These are phyloP conservation scores for Parasteatoda lunata DNA, from an alignment of 2,888 invertebrate genomes.

Conservation along the genomic window DNA sequence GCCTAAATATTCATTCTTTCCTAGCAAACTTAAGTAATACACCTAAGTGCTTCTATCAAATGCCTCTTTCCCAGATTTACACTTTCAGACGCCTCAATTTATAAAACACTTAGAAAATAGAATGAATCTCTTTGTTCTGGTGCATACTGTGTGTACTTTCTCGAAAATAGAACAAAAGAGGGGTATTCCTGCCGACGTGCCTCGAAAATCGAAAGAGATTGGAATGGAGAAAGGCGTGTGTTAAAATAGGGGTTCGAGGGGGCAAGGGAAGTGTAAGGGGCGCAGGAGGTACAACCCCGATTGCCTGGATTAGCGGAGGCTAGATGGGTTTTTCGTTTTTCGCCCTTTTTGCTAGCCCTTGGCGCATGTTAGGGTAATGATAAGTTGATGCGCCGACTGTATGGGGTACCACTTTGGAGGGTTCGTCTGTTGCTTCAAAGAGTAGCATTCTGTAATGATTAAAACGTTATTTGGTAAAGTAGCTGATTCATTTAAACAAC, in stretches of 20 bases:
- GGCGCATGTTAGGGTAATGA: constrained; percentile 55
- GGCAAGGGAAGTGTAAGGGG: constrained; percentile 18
- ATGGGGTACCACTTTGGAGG: constrained; percentile 17
- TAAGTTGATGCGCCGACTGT: constrained; percentile 48
- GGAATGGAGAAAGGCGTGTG: constrained; percentile 9
- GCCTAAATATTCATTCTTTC: too few species aligned
- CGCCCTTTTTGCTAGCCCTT: constrained; percentile 11
- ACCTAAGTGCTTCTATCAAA: too few species aligned
- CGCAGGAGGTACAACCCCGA: constrained; percentile 50
- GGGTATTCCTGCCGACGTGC: constrained; percentile 43
- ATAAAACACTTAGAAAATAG: constrained; percentile 47
- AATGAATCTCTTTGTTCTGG: constrained; percentile 27
- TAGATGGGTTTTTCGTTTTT: constrained; percentile 51
- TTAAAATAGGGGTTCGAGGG: neutral
- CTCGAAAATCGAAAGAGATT: constrained; percentile 34
- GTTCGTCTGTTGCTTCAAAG: constrained; percentile 34
- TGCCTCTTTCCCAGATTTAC: too few species aligned
- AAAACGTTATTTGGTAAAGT: too few species aligned
- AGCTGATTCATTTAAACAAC: too few species aligned
- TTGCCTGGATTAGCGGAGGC: constrained; percentile 61
- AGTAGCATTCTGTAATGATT: neutral
- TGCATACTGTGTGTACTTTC: constrained; percentile 18
- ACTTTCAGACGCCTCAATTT: too few species aligned
- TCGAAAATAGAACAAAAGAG: constrained; percentile 31
- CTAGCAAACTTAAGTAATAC: too few species aligned